Evolutionary conservation across 2,113 vertebrate species (phyloP).

Genomic region (Cyrtonyx montezumae): DNA sequence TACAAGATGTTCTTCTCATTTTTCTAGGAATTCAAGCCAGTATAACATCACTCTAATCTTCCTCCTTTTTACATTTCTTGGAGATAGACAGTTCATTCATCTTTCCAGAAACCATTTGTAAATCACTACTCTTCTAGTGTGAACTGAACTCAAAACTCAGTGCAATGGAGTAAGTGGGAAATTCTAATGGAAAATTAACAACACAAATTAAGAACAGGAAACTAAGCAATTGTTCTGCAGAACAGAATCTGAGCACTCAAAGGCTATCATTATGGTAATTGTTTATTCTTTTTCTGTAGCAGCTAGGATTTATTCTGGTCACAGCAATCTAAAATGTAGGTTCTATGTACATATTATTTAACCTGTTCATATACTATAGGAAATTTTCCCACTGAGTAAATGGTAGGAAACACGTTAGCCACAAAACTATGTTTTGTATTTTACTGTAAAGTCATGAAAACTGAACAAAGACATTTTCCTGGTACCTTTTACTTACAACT

Average conservation of each 20-base stretch:
- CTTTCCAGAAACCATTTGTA: not conserved
- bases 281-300: not conserved
- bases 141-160: not conserved
- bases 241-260: not conserved
- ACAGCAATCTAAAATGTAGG: rapidly evolving
- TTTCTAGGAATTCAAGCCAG: not conserved
- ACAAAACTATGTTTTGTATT: not conserved
- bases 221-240: not conserved
- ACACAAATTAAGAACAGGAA: not conserved
- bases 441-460: not conserved
- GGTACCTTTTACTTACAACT: not conserved
- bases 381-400: not conserved
- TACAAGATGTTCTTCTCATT: not conserved
- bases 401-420: not conserved
- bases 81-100: not conserved
- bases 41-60: not conserved
- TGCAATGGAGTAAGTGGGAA: not conserved
- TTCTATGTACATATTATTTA: not conserved
- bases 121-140: not conserved
- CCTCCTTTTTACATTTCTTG: not conserved
- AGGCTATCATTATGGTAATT: not conserved
- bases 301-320: not conserved
- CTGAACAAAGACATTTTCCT: not conserved
- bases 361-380: not conserved
- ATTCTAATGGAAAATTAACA: not conserved